Evolutionary conservation across 2,888 invertebrate genomes (phyloP).

Genomic region (Syritta pipiens): DNA sequence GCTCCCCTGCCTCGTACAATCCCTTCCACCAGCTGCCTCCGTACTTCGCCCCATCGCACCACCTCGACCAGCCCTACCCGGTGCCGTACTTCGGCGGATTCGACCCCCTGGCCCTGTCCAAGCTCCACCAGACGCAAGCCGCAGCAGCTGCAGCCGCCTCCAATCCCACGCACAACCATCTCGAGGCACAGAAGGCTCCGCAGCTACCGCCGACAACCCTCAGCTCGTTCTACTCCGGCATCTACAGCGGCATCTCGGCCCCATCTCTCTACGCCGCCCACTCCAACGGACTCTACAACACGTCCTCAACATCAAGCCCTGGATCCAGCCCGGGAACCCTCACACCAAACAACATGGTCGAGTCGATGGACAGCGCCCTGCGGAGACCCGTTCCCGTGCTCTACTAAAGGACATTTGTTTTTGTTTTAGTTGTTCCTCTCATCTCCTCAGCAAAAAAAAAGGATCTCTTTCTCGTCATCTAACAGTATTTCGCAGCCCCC

Average conservation of each 20-base stretch:
- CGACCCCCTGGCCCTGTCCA: slow-evolving; percentile 78
- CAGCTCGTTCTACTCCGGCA: slow-evolving; percentile 79
- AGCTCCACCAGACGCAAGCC: slow-evolving; percentile 78
- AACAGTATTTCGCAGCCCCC: no score
- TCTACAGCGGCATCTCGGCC: slow-evolving; percentile 79
- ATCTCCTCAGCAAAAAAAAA: no score
- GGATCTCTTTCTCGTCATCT: no score
- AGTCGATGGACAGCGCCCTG: slow-evolving; percentile 76
- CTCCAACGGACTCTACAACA: slow-evolving; percentile 78
- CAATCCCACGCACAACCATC: slow-evolving; percentile 75
- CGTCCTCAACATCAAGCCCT: slow-evolving; percentile 78
- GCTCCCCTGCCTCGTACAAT: slow-evolving; percentile 81
- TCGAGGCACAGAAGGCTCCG: slow-evolving; percentile 77
- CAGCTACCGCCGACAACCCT: slow-evolving; percentile 78
- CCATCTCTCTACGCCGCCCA: slow-evolving; percentile 79
- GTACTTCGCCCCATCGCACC: slow-evolving; percentile 88
- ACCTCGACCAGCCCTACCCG: slow-evolving; percentile 82
- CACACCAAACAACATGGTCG: slow-evolving; percentile 77
- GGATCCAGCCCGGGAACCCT: slow-evolving; percentile 79
- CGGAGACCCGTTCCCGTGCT: slow-evolving; percentile 79
- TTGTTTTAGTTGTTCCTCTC: no score
- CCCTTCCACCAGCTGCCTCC: slow-evolving; percentile 85
- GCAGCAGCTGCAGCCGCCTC: slow-evolving; percentile 77
- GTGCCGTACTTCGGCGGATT: slow-evolving; percentile 79
- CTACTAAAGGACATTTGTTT: slow-evolving; percentile 75